These are phyloP conservation scores for Leptinotarsa texana DNA, from an alignment of 1,140 invertebrate species.

Conservation along the genomic window DNA sequence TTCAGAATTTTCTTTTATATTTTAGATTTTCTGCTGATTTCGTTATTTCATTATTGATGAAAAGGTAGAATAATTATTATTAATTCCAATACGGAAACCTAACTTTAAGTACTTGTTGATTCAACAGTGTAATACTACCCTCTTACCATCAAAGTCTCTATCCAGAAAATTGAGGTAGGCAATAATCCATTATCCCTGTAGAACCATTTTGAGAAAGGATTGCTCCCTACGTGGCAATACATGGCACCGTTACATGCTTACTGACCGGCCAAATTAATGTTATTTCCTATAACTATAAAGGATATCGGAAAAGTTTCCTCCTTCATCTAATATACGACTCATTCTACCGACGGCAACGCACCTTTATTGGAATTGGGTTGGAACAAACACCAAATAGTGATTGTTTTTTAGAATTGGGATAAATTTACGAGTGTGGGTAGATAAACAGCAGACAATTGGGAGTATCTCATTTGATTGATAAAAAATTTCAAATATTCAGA, in stretches of 20 bases:
- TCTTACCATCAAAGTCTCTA: too few relatives aligned
- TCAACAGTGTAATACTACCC: too few relatives aligned
- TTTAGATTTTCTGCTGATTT: too few relatives aligned
- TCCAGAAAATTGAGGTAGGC: conserved; percentile 6
- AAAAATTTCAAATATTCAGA: too few relatives aligned
- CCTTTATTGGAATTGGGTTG: conserved; percentile 6
- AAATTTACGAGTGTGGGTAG: not conserved
- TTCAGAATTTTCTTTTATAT: too few relatives aligned
- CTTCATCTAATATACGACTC: conserved; percentile 24
- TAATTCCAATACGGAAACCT: too few relatives aligned
- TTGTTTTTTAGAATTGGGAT: not conserved
- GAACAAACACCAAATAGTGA: conserved; percentile 1
- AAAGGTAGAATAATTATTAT: too few relatives aligned
- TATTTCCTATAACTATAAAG: conserved; percentile 27
- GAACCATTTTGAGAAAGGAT: conserved; percentile 17
- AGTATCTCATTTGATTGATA: too few relatives aligned
- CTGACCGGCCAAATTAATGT: conserved; percentile 24
- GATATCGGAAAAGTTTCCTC: conserved; percentile 26
- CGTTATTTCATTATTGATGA: too few relatives aligned
- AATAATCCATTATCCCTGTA: conserved; percentile 24
- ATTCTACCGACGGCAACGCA: not conserved
- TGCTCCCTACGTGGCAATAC: conserved; percentile 26
- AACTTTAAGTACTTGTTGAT: too few relatives aligned
- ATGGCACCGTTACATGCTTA: conserved; percentile 23
- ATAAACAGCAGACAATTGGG: not conserved